These are phyloP conservation scores for Drosophila acutilabella DNA, from an alignment of 2,888 invertebrate species.

Conservation along the genomic window DNA sequence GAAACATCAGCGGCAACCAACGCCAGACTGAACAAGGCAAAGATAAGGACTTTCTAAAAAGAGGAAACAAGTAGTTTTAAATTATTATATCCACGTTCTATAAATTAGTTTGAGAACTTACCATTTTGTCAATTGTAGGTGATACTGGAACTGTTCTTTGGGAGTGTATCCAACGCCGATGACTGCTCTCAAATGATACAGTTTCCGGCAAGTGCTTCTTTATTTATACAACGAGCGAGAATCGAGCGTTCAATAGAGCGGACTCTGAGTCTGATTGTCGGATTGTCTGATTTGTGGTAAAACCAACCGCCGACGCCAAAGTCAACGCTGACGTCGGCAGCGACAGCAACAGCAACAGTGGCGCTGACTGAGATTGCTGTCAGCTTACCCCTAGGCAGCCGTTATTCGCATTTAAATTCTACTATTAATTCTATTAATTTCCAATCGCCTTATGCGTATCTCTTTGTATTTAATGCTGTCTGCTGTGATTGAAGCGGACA, in stretches of 20 bases:
- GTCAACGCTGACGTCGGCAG: conserved; percentile 14
- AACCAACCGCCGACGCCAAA: conserved; percentile 22
- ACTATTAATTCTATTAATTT: conserved; percentile 69
- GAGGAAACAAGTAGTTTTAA: background rate
- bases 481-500: conserved; percentile 22
- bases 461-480: conserved; percentile 55
- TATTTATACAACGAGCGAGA: conserved; percentile 72
- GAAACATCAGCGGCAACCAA: conserved; percentile 78
- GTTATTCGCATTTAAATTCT: conserved; percentile 65
- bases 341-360: conserved; percentile 19
- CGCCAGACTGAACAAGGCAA: conserved; percentile 61
- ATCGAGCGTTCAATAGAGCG: conserved; percentile 29
- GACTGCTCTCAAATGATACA: conserved; percentile 68
- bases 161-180: conserved; percentile 34
- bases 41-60: conserved; percentile 69
- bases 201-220: conserved; percentile 70
- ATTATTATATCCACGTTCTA: background rate
- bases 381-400: conserved; percentile 58
- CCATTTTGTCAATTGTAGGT: conserved; percentile 49
- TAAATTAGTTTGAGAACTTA: conserved; percentile 31
- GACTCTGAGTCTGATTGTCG: conserved; percentile 26
- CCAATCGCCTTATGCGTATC: conserved; percentile 61
- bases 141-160: conserved; percentile 7
- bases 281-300: conserved; percentile 34
- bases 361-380: conserved; percentile 21